phyloP scores from a whole-genome alignment of 2,113 vertebrate genomes.

The Dipodomys stephensi region DNA sequence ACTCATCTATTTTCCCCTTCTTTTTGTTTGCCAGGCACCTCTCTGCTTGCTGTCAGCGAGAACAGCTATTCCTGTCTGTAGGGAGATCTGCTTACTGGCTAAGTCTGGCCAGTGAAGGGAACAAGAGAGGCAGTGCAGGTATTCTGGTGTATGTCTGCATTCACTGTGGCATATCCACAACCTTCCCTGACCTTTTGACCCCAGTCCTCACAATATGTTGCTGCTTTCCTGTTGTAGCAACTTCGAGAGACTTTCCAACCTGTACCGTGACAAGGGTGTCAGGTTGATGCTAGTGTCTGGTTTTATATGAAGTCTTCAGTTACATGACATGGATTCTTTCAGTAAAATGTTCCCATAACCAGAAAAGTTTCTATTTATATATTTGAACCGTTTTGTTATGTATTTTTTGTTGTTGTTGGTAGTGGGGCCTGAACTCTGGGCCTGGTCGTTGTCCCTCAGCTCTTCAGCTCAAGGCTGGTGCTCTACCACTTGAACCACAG shows the following conservation, averaged over 20 bases:
- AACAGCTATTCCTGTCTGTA: too few relatives aligned
- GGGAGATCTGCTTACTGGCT: neutral
- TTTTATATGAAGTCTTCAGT: neutral
- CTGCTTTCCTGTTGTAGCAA: neutral
- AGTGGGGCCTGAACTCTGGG: too few relatives aligned
- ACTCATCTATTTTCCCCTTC: neutral
- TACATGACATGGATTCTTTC: neutral
- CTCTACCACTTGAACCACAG: too few relatives aligned
- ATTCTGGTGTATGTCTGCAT: neutral
- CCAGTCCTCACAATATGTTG: neutral
- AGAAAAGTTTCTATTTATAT: neutral
- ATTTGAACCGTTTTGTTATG: neutral
- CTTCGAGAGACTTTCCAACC: neutral
- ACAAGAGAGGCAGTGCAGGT: neutral
- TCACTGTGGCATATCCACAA: neutral
- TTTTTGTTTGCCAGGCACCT: too few relatives aligned
- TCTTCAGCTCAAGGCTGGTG: too few relatives aligned
- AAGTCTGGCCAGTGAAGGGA: neutral
- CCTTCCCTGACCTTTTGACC: neutral
- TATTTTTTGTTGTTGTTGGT: neutral
- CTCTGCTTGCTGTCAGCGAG: too few relatives aligned
- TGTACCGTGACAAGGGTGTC: neutral
- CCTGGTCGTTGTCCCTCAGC: too few relatives aligned
- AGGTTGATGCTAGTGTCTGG: neutral
- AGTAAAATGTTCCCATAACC: neutral